Conservation (phyloP, 2,888 invertebrate genomes). For the Arctia plantaginis region DNA sequence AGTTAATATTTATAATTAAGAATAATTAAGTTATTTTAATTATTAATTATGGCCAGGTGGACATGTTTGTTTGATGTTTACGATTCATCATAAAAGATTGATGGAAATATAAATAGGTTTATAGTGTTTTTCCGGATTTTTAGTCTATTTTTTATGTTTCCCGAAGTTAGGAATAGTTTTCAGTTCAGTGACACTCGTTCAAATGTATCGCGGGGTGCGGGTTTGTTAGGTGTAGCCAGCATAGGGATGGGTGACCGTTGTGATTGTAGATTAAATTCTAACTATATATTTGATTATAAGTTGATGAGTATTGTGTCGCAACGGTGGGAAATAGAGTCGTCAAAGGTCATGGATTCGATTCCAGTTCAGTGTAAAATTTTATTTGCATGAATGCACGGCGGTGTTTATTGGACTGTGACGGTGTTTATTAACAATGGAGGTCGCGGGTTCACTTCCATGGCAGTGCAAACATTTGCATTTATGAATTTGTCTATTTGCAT, state of each 20-base stretch:
- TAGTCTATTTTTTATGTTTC: constrained; percentile 7
- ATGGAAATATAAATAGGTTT: constrained; percentile 20
- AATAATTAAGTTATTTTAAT: constrained; percentile 28
- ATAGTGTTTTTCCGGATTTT: constrained; percentile 16
- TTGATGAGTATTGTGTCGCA: too few species aligned
- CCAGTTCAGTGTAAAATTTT: too few species aligned
- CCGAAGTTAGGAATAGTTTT: constrained; percentile 15
- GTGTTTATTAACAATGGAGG: too few species aligned
- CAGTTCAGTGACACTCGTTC: constrained; percentile 1
- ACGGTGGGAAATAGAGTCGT: too few species aligned
- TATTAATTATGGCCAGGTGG: constrained; percentile 22
- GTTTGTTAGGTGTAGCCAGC: background rate
- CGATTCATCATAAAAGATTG: constrained; percentile 25
- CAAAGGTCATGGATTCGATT: too few species aligned
- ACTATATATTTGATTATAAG: too few species aligned
- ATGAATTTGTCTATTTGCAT: too few species aligned
- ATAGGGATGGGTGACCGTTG: background rate
- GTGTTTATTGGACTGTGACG: too few species aligned
- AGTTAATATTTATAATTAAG: constrained; percentile 26
- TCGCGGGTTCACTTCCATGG: too few species aligned
- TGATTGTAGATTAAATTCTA: background rate
- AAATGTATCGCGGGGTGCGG: background rate
- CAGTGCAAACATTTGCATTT: too few species aligned
- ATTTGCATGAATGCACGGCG: too few species aligned
- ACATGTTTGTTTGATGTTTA: constrained; percentile 20